phyloP scores from a whole-genome alignment of 92 coral and sea anemone species.

The Umimayanthus chanpuru region DNA sequence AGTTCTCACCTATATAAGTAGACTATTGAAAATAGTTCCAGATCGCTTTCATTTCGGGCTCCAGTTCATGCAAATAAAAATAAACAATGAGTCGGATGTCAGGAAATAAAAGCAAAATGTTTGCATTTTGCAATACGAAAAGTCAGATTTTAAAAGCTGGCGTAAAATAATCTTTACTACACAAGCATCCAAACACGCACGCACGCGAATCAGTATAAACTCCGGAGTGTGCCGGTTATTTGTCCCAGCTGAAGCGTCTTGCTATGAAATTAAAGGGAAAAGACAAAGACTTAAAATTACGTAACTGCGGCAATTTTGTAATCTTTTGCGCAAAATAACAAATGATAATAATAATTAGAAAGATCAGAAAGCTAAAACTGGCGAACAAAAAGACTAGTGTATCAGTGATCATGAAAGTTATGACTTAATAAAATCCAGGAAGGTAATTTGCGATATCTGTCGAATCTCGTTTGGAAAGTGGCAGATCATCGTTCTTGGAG shows the following conservation, averaged over 20 bases:
- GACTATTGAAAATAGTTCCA: slow-evolving; percentile 18
- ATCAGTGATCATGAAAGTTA: not conserved
- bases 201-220: not conserved
- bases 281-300: not conserved
- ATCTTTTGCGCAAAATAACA: not conserved
- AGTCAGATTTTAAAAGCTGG: not conserved
- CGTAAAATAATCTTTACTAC: not conserved
- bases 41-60: slow-evolving; percentile 5
- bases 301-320: not conserved
- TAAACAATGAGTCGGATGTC: not conserved
- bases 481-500: not conserved
- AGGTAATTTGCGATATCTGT: not conserved
- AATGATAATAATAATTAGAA: not conserved
- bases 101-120: slow-evolving; percentile 17
- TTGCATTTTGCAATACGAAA: slow-evolving; percentile 15
- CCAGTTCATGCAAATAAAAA: slow-evolving; percentile 2
- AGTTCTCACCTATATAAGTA: not conserved
- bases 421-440: not conserved
- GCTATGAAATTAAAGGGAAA: not conserved
- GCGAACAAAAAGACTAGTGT: not conserved
- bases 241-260: not conserved
- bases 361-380: not conserved
- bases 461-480: not conserved
- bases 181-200: not conserved
- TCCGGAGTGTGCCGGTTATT: not conserved